These are phyloP conservation scores for Lithophane semibrunnea DNA, from an alignment of 2,888 invertebrate genomes.

Conservation along the genomic window DNA sequence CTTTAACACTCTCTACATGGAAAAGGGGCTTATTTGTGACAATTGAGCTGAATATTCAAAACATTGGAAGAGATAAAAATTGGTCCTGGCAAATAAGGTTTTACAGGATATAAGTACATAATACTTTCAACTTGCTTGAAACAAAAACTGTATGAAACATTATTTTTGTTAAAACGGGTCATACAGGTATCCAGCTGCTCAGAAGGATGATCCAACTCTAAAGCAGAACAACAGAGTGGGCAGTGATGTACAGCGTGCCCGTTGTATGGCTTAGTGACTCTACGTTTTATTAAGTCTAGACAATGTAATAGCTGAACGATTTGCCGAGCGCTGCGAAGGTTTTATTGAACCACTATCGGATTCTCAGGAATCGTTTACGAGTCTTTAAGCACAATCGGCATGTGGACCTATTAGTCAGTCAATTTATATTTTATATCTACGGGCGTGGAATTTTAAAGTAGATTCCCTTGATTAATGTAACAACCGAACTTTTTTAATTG, in stretches of 20 bases:
- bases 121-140: not conserved
- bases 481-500: conserved; percentile 65
- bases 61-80: not conserved
- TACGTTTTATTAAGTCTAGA: conserved; percentile 78
- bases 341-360: conserved; percentile 76
- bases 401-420: conserved; percentile 66
- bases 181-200: not conserved
- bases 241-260: conserved; percentile 20
- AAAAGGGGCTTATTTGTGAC: not conserved
- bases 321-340: conserved; percentile 71
- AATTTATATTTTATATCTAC: conserved; percentile 53
- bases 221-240: not conserved
- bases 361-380: conserved; percentile 72
- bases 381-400: conserved; percentile 61
- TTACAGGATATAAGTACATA: not conserved
- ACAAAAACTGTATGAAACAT: not conserved
- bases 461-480: conserved; percentile 41
- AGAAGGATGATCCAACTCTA: not conserved
- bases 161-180: not conserved
- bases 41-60: not conserved
- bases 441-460: conserved; percentile 24
- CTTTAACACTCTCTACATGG: too few relatives aligned
- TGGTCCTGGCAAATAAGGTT: not conserved
- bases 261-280: conserved; percentile 70
- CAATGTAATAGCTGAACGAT: conserved; percentile 79